Evolutionary conservation across 2,113 vertebrate species (phyloP).

Genomic region (Alligator sinensis): DNA sequence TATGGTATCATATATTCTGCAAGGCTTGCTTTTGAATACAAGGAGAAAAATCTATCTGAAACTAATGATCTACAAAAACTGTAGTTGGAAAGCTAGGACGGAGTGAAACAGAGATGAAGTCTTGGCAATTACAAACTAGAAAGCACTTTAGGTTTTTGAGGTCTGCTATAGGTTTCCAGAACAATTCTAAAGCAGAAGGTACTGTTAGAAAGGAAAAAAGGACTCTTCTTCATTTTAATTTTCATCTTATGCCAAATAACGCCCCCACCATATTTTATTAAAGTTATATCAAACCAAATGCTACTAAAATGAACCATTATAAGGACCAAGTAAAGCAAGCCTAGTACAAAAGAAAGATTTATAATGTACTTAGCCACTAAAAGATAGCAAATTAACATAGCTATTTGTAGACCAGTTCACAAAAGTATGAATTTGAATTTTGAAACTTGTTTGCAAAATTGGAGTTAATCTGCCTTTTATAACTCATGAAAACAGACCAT

Average conservation of each 20-base stretch:
- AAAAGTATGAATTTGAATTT: background rate
- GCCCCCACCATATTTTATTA: too few species aligned
- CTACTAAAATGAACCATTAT: background rate
- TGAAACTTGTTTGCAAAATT: background rate
- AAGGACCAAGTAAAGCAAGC: background rate
- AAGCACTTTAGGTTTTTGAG: background rate
- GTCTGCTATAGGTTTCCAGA: background rate
- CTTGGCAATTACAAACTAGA: background rate
- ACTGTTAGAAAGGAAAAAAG: background rate
- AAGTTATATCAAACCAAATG: background rate
- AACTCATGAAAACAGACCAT: background rate
- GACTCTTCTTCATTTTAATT: background rate
- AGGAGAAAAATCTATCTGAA: background rate
- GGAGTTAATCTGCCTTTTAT: background rate
- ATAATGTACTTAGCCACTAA: background rate
- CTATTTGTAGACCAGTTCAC: background rate
- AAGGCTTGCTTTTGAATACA: conserved; percentile 29
- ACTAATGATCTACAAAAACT: background rate
- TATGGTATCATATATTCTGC: background rate
- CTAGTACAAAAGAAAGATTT: background rate
- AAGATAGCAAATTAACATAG: background rate
- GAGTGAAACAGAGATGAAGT: background rate
- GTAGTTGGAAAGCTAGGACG: background rate
- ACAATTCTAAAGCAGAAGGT: background rate
- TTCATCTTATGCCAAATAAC: background rate